phyloP scores from a whole-genome alignment of 2,113 vertebrate species.

The Panthera uncia region DNA sequence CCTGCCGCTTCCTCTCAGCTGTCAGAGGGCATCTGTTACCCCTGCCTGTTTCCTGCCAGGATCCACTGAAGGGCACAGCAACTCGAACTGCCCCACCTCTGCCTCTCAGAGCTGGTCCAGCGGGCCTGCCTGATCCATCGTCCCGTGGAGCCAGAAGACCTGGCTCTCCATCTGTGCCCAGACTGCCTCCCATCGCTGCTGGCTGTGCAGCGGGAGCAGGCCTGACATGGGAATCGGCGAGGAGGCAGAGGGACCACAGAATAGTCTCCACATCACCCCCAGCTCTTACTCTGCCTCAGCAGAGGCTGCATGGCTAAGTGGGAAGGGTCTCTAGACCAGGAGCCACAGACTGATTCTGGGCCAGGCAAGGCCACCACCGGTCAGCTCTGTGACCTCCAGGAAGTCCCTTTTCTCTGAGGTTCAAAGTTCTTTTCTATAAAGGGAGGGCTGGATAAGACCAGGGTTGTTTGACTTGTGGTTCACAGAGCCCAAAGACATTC shows the following conservation, averaged over 20 bases:
- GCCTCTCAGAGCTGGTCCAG: background rate
- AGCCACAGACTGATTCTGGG: background rate
- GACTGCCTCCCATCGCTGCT: background rate
- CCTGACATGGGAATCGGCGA: background rate
- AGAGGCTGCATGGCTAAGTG: fast-evolving
- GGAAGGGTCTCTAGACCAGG: background rate
- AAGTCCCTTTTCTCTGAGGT: background rate
- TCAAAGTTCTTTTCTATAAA: background rate
- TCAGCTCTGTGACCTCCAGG: background rate
- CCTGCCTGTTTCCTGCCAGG: conserved; percentile 33
- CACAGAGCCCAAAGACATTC: background rate
- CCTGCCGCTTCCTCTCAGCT: conserved; percentile 57
- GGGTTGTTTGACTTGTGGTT: background rate
- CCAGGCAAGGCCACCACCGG: background rate
- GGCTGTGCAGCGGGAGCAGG: background rate
- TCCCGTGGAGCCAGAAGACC: background rate
- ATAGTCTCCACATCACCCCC: background rate
- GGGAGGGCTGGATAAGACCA: background rate
- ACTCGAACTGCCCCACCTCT: background rate
- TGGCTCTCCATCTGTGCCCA: background rate
- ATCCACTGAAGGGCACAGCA: background rate
- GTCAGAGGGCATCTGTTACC: background rate
- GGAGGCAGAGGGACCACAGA: background rate
- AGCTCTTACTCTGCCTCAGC: background rate
- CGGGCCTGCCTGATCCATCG: background rate